Evolutionary conservation across 2,888 invertebrate species (phyloP).

Genomic region (Onchidella celtica): DNA sequence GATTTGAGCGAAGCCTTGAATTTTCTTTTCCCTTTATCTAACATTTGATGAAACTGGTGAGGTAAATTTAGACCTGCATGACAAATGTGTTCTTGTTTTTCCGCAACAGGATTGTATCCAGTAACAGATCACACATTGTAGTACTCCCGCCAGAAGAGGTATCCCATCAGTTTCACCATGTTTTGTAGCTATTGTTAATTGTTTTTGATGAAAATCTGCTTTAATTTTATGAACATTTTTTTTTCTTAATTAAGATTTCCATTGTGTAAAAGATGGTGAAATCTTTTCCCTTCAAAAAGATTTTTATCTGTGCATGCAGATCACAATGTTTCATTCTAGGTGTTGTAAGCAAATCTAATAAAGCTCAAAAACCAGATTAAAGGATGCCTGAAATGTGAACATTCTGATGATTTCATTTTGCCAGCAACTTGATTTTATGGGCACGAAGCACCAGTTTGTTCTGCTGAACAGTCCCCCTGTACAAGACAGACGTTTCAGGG

Average conservation of each 20-base stretch:
- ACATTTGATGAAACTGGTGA: too few relatives aligned
- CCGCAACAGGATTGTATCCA: slow-evolving; percentile 73
- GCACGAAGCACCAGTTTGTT: slow-evolving; percentile 77
- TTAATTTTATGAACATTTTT: not conserved
- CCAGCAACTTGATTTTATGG: slow-evolving; percentile 73
- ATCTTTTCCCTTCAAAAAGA: too few relatives aligned
- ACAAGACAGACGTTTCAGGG: slow-evolving; percentile 72
- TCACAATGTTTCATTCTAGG: too few relatives aligned
- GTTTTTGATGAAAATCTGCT: not conserved
- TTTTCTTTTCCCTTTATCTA: too few relatives aligned
- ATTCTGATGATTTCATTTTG: too few relatives aligned
- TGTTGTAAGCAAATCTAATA: too few relatives aligned
- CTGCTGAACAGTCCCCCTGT: slow-evolving; percentile 75
- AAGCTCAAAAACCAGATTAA: too few relatives aligned
- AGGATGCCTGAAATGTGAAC: too few relatives aligned
- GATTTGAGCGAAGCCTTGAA: not conserved
- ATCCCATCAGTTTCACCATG: not conserved
- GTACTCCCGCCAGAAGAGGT: slow-evolving; percentile 72
- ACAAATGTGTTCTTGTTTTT: not conserved
- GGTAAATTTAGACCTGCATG: too few relatives aligned
- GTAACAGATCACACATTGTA: slow-evolving; percentile 78
- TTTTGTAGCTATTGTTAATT: not conserved
- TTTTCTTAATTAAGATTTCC: not conserved
- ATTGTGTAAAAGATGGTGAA: not conserved
- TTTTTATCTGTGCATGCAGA: too few relatives aligned